phyloP scores from a whole-genome alignment of 2,797 vertebrate genomes.

The Fratercula arctica region DNA sequence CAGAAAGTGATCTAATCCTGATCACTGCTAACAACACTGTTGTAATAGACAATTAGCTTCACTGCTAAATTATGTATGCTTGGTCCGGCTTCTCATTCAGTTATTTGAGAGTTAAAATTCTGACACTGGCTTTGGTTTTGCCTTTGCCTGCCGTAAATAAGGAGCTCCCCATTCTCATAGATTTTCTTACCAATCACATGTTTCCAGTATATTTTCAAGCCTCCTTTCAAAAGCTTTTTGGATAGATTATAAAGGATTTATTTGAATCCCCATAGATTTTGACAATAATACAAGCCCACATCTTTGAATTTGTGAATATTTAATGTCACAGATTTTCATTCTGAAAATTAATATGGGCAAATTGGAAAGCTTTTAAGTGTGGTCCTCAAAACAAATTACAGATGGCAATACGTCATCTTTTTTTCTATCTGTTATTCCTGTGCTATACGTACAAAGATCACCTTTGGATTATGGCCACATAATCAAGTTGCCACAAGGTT shows the following conservation, averaged over 20 bases:
- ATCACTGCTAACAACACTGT: background rate
- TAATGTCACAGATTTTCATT: background rate
- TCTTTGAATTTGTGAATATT: background rate
- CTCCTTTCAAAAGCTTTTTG: background rate
- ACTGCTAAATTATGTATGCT: background rate
- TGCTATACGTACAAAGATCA: background rate
- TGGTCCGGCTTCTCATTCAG: background rate
- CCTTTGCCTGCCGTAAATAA: background rate
- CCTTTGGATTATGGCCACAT: background rate
- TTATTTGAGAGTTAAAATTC: background rate
- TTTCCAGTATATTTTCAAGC: background rate
- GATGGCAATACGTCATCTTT: background rate
- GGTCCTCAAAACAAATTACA: background rate
- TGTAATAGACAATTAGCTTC: background rate
- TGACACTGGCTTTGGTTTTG: background rate
- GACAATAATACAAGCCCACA: background rate
- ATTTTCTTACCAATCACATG: background rate
- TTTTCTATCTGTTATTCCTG: background rate
- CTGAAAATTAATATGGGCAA: background rate
- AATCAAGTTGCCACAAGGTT: background rate
- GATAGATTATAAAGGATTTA: background rate
- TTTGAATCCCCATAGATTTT: background rate
- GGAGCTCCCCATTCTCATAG: background rate
- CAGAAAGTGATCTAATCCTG: background rate
- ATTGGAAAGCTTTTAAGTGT: background rate